These are phyloP conservation scores for fruit fly (Drosophila melanogaster) DNA, from an alignment of 1,140 invertebrate genomes.

Conservation along the genomic window DNA sequence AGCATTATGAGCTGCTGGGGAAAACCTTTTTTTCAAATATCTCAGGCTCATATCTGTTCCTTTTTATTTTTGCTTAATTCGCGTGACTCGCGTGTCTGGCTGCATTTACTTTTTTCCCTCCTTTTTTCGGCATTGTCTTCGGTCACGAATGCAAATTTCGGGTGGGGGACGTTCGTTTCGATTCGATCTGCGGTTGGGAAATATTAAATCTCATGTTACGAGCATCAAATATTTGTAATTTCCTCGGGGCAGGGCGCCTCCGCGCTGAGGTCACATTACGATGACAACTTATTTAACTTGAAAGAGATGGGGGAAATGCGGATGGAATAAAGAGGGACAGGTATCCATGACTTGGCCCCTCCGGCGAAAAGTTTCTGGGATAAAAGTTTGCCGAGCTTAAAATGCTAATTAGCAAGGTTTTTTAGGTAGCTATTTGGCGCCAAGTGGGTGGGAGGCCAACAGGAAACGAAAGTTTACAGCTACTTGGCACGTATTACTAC, in stretches of 20 bases:
- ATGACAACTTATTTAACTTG: conserved; percentile 62
- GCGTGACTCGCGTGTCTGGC: conserved; percentile 59
- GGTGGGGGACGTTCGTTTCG: conserved; percentile 10
- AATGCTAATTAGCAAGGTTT: conserved; percentile 60
- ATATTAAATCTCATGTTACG: conserved; percentile 70
- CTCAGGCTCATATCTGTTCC: conserved; percentile 9
- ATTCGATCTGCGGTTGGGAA: conserved; percentile 31
- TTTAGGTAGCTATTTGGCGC: neutral
- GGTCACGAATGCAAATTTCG: conserved; percentile 73
- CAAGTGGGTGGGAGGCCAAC: conserved; percentile 1
- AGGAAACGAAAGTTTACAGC: conserved; percentile 29
- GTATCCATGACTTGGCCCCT: conserved; percentile 37
- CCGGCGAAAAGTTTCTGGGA: conserved; percentile 33
- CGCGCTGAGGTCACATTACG: conserved; percentile 35
- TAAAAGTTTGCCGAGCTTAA: conserved; percentile 55
- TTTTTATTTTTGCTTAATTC: conserved; percentile 39
- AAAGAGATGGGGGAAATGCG: neutral
- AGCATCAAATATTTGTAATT: conserved; percentile 56
- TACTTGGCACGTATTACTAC: conserved; percentile 51
- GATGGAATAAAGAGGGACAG: neutral
- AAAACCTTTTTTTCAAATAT: conserved; percentile 18
- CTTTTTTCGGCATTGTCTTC: conserved; percentile 55
- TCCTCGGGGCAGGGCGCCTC: conserved; percentile 26
- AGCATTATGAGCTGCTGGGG: conserved; percentile 42
- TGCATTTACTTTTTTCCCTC: conserved; percentile 20